Evolutionary conservation across 2,888 invertebrate genomes (phyloP), one percentile per base, ranked within the genome.

Genomic region (Pollenia angustigena): DNA sequence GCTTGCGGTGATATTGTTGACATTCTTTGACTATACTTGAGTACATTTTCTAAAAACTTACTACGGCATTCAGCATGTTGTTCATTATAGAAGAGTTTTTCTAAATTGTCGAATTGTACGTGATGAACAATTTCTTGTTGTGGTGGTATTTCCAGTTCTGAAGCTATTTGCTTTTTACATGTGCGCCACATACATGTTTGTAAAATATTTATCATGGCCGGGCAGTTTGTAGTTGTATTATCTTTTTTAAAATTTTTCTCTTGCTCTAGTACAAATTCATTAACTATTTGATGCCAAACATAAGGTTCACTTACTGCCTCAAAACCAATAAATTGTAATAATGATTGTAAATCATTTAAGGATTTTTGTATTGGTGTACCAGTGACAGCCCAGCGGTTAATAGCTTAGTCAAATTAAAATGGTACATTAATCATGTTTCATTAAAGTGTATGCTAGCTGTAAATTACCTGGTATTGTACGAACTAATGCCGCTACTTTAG

Each of bases 341-440:
- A 85, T 1, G 91, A 90, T 2, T 89, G 88, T 52, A 93, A 89
- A 94, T 95, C 95, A 89, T 94, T 93, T 18, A 95, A 91, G 23
- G 94, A 93, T 79, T 94, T 94, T 90, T 95, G 95, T 69, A 96
- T 94, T 0, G 96, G 96, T 0, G 97, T 97, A 32, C 97, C 97
- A 6, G 96, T 96, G 0, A 96, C 94, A 14, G 95, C 95, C 97
- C 97, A 97, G 66, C 96, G 94, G 92, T 96, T 95, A 2, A 95
- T 91, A 10, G 96, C 95, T 85, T 90, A 16, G 76, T 80, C 72
- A 62, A 48, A 11, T 32, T 32, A 32, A 32, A 32, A 32, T 4
- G 4, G 0, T 32, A 0, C 6, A 32, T 6, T 6, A 32, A 6
- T 4, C 0, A 6, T 32, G 32, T 32, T 32, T 32, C 0, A 32